phyloP scores from a whole-genome alignment of 1,140 invertebrate species.

The Drosophila prosaltans region DNA sequence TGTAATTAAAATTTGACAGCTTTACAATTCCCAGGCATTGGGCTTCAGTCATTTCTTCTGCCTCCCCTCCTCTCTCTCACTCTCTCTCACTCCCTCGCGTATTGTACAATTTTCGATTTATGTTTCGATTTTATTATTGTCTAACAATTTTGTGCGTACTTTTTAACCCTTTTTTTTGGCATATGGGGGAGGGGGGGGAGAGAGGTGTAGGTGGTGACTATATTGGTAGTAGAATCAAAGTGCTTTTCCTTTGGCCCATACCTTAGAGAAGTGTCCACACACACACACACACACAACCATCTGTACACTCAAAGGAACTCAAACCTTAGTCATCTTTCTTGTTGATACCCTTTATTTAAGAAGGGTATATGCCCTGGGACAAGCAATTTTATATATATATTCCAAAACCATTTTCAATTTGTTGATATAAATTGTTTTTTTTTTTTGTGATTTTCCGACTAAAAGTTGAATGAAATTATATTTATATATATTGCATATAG shows the following conservation, averaged over 20 bases:
- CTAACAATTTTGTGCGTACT: conserved; percentile 51
- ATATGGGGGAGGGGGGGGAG: neutral
- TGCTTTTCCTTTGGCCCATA: neutral
- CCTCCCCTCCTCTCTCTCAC: conserved; percentile 32
- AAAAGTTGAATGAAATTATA: no score
- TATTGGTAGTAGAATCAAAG: conserved; percentile 13
- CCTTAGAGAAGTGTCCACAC: neutral
- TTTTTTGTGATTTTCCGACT: no score
- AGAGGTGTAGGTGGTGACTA: no score
- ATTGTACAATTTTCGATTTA: conserved; percentile 79
- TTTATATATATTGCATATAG: no score
- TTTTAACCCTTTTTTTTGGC: neutral
- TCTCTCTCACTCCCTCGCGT: conserved; percentile 31
- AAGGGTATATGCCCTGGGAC: no score
- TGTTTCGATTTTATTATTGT: conserved; percentile 81
- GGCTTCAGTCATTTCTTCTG: neutral
- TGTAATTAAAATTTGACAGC: conserved; percentile 82
- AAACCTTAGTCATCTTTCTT: neutral
- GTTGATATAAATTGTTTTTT: no score
- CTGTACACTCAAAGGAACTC: neutral
- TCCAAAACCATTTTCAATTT: no score
- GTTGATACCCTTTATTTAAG: no score
- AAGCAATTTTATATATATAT: no score
- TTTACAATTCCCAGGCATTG: conserved; percentile 75
- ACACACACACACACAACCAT: neutral